Evolutionary conservation across 2,797 vertebrate genomes (phyloP), one percentile per base, ranked within the genome.

Genomic region (Aldrovandia affinis): DNA sequence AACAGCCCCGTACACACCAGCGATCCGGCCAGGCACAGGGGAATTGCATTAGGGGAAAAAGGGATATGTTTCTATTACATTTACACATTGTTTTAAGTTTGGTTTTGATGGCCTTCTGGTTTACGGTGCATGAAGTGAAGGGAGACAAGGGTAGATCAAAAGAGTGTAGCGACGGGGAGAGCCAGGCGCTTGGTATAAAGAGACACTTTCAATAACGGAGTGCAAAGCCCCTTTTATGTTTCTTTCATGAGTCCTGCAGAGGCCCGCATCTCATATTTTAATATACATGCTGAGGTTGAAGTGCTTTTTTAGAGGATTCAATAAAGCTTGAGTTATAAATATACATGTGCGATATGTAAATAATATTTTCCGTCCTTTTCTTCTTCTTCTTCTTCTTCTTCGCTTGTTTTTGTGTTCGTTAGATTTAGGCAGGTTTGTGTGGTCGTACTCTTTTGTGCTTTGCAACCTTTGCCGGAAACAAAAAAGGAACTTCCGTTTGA

Each of bases 1-100:
- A 95, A 94, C 94, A 96, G 94, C 93, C 92, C 92, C 89, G 92
- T 90, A 92, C 91, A 92, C 87, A 91, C 92, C 92, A 94, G 93
- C 95, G 95, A 96, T 94, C 96, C 91, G 91, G 94, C 92, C 91
- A 89, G 94, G 94, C 88, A 90, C 91, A 80, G 30, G 90, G 91
- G 95, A 94, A 96, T 94, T 91, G 90, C 91, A 93, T 96, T 95
- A 96, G 92, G 93, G 95, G 95, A 94, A 93, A 93, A 57, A n/a
- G 30, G 91, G 94, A 95, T 92, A 90, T 89, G 93, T 92, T 83
- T 87, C 93, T 94, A 96, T 95, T 95, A 94, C 94, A 96, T 94
- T 95, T 93, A 92, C 93, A 92, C 86, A 94, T 88, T 91, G 90
- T 92, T 88, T 83, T 93, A 91, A 90, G 93, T 92, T 91, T 93